These are phyloP conservation scores for Aleadryas rufinucha DNA, from an alignment of 2,113 vertebrate species.

Conservation along the genomic window DNA sequence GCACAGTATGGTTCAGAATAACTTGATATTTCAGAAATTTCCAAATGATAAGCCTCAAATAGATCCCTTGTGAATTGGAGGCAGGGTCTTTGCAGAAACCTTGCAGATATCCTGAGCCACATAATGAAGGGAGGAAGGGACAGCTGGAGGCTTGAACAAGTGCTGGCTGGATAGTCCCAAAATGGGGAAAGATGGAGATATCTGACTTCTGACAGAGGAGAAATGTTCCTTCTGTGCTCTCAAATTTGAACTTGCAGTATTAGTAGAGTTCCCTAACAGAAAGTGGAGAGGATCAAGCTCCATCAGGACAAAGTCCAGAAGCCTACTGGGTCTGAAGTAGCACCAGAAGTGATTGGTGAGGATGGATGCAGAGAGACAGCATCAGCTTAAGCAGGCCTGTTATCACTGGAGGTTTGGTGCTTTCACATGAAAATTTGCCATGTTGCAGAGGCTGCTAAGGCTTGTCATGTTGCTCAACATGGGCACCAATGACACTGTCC, in stretches of 20 bases:
- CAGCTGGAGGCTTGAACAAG: background rate
- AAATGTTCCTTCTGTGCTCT: background rate
- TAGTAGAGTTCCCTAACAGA: background rate
- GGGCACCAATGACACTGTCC: background rate
- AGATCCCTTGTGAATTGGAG: background rate
- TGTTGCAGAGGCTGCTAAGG: background rate
- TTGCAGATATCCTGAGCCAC: background rate
- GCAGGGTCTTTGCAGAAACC: background rate
- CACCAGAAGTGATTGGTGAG: background rate
- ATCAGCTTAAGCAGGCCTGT: background rate
- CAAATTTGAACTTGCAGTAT: background rate
- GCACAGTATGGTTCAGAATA: constrained; percentile 5
- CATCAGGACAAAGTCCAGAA: background rate
- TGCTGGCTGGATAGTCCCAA: background rate
- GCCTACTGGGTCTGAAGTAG: background rate
- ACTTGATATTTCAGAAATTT: constrained; percentile 29
- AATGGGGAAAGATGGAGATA: background rate
- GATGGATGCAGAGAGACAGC: background rate
- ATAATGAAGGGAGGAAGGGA: background rate
- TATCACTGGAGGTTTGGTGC: background rate
- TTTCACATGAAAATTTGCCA: background rate
- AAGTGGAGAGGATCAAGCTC: background rate
- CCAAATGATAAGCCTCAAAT: constrained; percentile 1
- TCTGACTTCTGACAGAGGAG: background rate
- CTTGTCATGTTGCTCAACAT: background rate